Base-by-base conservation (phyloP, 2,113 vertebrate species). In the Chaetodon trifascialis region DNA sequence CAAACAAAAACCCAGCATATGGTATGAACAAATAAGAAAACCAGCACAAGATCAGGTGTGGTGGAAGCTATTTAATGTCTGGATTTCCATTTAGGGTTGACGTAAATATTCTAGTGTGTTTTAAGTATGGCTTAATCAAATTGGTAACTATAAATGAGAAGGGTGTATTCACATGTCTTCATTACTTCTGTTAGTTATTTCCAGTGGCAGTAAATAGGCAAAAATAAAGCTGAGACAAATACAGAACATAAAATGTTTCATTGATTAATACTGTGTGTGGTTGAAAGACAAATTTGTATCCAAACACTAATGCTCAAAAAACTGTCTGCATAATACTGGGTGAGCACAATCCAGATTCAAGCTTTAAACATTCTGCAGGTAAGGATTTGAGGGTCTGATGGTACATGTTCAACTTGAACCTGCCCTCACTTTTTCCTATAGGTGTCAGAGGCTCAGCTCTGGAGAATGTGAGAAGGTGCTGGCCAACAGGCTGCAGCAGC, bases 1-100 rank as follows among this genome's bases (percentile, higher is more conserved):
- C 63, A 82, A 3, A 75, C n/a, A 89, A 10, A 56, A 11, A 62
- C 44, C 36, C 34, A 44, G 10, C 44, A 69, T 51, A 42, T 4
- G 42, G 62, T 44, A 4, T 16, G 79, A 72, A 46, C 2, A 34
- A 34, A 11, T 36, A 58, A 2, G 34, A 66, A 44, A 68, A 55
- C 23, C 16, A 58, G 12, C 17, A 40, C 17, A 46, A 23, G 2
- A 52, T 52, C 52, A 36, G 15, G 15, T 23, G 0, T 30, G 11
- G 10, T 49, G 36, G 58, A 52, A 3, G 62, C 23, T 46, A 25
- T 64, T 16, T 7, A 55, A 11, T 25, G 38, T 55, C 46, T 16
- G 25, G 16, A 42, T 73, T n/a, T 74, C 54, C 25, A 65, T 46
- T 44, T 4, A 60, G 5, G 16, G 21, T 40, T 51, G 21, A 40